phyloP scores from a whole-genome alignment of 2,888 invertebrate genomes.

The Sarcophaga rosellei region DNA sequence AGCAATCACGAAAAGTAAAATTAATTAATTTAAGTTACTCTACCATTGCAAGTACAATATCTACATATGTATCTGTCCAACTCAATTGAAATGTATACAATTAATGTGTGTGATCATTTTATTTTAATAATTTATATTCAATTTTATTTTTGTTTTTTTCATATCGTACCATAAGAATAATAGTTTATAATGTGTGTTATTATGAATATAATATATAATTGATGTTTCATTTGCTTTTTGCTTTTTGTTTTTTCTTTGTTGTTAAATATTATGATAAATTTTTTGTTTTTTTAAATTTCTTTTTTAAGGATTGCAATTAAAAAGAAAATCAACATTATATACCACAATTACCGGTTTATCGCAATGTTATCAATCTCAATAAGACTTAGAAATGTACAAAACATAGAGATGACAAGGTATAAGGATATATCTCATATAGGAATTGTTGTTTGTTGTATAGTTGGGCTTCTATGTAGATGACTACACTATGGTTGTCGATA shows the following conservation, averaged over 20 bases:
- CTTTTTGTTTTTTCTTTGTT: constrained; percentile 6
- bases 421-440: not conserved
- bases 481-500: not conserved
- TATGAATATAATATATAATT: constrained; percentile 42
- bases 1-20: too few species aligned
- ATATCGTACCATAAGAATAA: constrained; percentile 56
- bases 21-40: too few species aligned
- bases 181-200: constrained; percentile 51
- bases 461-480: not conserved
- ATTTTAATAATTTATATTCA: constrained; percentile 52
- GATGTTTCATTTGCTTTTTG: not conserved
- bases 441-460: not conserved
- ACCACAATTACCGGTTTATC: not conserved
- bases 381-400: constrained; percentile 25
- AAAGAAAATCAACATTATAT: constrained; percentile 15
- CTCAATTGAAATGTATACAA: not conserved
- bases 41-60: too few species aligned
- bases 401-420: constrained; percentile 9
- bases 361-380: constrained; percentile 23
- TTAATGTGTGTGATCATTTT: not conserved
- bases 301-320: constrained; percentile 27
- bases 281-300: constrained; percentile 7
- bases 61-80: too few species aligned
- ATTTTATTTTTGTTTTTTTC: constrained; percentile 33
- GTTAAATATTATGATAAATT: constrained; percentile 13